Evolutionary conservation across 92 coral and sea anemone species (phyloP).

Genomic region (Umimayanthus chanpuru): DNA sequence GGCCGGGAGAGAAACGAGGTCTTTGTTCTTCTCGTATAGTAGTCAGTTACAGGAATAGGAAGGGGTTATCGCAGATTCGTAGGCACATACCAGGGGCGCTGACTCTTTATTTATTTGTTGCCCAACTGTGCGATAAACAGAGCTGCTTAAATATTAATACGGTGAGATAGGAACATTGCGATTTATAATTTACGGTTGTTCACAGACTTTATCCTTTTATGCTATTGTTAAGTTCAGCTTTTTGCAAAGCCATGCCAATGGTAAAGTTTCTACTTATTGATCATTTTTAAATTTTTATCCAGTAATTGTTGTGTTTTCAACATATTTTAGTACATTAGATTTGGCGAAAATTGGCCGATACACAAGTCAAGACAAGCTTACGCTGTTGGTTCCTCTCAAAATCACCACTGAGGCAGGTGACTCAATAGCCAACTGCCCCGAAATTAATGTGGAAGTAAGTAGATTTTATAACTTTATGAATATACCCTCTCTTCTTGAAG

Average conservation of each 20-base stretch:
- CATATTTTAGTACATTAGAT: neutral
- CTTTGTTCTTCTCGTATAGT: neutral
- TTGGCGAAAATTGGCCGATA: neutral
- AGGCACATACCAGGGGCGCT: neutral
- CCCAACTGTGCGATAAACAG: slow-evolving; percentile 7
- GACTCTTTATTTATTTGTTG: neutral
- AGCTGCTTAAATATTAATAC: slow-evolving; percentile 17
- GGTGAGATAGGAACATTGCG: neutral
- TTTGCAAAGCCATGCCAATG: neutral
- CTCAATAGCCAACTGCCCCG: neutral
- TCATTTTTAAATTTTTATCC: neutral
- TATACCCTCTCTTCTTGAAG: neutral
- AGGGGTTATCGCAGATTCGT: slow-evolving; percentile 7
- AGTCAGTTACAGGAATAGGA: neutral
- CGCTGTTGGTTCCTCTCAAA: neutral
- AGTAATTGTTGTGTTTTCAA: neutral
- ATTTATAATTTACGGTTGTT: neutral
- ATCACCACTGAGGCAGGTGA: slow-evolving; percentile 10
- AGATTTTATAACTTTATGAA: too few species aligned
- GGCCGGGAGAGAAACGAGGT: neutral
- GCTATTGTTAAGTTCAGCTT: neutral
- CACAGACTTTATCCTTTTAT: neutral
- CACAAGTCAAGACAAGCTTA: neutral
- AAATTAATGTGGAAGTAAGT: neutral
- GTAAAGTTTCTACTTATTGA: neutral